These are phyloP conservation scores for Cyrtonyx montezumae DNA, from an alignment of 2,113 vertebrate species.

Conservation along the genomic window DNA sequence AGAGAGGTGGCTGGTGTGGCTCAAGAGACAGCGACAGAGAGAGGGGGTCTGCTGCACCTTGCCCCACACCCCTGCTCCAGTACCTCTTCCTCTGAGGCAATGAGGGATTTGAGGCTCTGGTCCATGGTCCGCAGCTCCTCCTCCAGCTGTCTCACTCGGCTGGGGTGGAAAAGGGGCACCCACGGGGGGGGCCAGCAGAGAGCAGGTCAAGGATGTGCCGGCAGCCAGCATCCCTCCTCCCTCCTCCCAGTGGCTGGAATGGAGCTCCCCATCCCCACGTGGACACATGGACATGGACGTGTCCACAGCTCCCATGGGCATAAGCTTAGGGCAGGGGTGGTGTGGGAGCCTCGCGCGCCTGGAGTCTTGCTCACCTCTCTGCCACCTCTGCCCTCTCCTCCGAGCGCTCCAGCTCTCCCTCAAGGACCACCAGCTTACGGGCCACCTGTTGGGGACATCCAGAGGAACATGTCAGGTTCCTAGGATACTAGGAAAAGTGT, in stretches of 20 bases:
- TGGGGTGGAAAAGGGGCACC: constrained; percentile 74
- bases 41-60: not conserved
- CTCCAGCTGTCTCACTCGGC: constrained; percentile 91
- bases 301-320: fast-evolving
- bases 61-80: constrained; percentile 41
- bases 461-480: fast-evolving
- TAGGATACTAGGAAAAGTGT: no score
- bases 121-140: constrained; percentile 96
- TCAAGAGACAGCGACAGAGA: constrained; percentile 23
- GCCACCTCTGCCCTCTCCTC: constrained; percentile 97
- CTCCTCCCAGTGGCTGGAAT: not conserved
- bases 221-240: not conserved
- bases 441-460: constrained; percentile 83
- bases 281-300: not conserved
- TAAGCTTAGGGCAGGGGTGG: not conserved
- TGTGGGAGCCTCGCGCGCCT: fast-evolving
- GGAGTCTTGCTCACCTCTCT: constrained; percentile 81
- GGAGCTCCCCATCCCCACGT: fast-evolving
- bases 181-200: not conserved
- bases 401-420: constrained; percentile 95
- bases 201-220: not conserved
- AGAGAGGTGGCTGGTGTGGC: constrained; percentile 2
- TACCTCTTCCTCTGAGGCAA: constrained; percentile 98
- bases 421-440: constrained; percentile 95
- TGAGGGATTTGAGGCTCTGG: constrained; percentile 95